Conservation (phyloP, 2,888 invertebrate species). For the Plagodis pulveraria region DNA sequence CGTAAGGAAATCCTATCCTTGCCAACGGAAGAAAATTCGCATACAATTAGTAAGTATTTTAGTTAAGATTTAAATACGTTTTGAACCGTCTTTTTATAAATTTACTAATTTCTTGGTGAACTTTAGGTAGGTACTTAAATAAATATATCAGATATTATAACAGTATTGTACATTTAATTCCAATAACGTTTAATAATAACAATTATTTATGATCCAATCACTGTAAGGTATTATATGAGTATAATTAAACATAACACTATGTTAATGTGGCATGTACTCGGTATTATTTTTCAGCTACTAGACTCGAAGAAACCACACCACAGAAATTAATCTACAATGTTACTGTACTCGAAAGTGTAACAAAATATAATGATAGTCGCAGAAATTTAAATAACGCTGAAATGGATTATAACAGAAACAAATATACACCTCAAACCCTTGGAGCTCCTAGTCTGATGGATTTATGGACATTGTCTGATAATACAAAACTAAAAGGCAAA, state of each 20-base stretch:
- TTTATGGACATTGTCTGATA: slow-evolving; percentile 2
- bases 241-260: no score
- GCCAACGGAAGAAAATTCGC: background rate
- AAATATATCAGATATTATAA: no score
- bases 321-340: background rate
- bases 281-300: no score
- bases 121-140: no score
- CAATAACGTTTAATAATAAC: no score
- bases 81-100: background rate
- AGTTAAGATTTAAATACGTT: background rate
- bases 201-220: no score
- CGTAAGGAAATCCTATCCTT: background rate
- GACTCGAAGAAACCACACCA: background rate
- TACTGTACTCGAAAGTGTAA: background rate
- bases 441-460: background rate
- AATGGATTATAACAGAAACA: background rate
- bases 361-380: background rate
- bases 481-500: background rate
- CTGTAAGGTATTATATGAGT: no score
- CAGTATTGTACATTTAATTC: no score
- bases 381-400: background rate
- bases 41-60: slow-evolving; percentile 9
- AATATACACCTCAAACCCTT: background rate
- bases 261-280: no score
- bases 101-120: no score